Evolutionary conservation across 1,140 invertebrate genomes (phyloP).

Genomic region (Eriosoma lanigerum): DNA sequence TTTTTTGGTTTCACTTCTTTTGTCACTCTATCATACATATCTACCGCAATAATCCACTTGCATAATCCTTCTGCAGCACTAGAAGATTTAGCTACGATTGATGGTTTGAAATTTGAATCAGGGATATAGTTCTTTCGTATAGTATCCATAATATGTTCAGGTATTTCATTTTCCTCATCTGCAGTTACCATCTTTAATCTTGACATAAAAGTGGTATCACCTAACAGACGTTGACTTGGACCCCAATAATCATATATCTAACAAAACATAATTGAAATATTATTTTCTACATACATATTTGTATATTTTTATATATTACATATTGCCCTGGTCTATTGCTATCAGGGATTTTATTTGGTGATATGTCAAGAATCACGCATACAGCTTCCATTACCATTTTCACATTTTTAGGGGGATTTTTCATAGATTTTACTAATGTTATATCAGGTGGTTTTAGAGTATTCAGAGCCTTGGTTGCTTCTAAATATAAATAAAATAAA

Average conservation of each 20-base stretch:
- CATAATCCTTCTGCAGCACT: conserved; percentile 86
- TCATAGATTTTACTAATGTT: conserved; percentile 94
- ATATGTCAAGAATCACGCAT: conserved; percentile 86
- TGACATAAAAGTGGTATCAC: conserved; percentile 86
- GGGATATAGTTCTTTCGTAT: conserved; percentile 82
- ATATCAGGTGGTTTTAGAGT: conserved; percentile 97
- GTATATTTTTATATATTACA: conserved; percentile 56
- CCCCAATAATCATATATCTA: conserved; percentile 82
- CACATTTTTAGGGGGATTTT: conserved; percentile 90
- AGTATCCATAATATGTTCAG: conserved; percentile 73
- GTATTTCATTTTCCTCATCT: conserved; percentile 91
- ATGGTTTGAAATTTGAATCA: conserved; percentile 83
- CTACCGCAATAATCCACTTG: conserved; percentile 92
- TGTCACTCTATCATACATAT: conserved; percentile 85
- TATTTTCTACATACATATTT: not conserved
- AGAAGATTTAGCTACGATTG: conserved; percentile 86
- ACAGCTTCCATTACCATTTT: conserved; percentile 94
- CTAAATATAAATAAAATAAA: conserved; percentile 42
- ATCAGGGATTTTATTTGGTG: conserved; percentile 80
- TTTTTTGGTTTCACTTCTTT: conserved; percentile 84
- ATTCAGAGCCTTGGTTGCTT: conserved; percentile 76
- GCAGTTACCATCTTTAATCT: conserved; percentile 69
- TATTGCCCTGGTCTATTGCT: conserved; percentile 73
- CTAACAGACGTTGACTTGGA: conserved; percentile 84
- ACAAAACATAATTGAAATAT: conserved; percentile 52